Evolutionary conservation across 2,888 invertebrate genomes (phyloP).

Genomic region (Pandemis heparana): DNA sequence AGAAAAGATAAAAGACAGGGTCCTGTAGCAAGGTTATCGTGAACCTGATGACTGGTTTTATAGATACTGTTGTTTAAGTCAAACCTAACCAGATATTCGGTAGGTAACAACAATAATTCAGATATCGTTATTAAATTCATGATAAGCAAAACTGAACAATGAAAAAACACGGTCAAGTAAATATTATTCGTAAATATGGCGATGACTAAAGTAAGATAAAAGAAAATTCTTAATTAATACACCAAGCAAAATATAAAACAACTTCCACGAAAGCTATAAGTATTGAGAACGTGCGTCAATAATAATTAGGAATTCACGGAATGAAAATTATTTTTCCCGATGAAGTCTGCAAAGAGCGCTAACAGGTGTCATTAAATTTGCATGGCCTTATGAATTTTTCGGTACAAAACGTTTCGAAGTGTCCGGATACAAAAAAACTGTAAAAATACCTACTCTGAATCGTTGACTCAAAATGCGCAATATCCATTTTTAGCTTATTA

Average conservation of each 20-base stretch:
- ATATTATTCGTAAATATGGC: not conserved
- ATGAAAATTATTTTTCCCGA: slow-evolving; percentile 5
- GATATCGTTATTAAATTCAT: not conserved
- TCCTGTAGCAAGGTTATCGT: too few relatives aligned
- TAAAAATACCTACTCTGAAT: not conserved
- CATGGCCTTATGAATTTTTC: slow-evolving; percentile 18
- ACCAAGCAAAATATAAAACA: not conserved
- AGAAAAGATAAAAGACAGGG: too few relatives aligned
- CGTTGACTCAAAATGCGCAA: too few relatives aligned
- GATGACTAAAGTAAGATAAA: not conserved
- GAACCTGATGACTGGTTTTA: too few relatives aligned
- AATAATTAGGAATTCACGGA: slow-evolving; percentile 5
- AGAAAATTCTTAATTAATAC: not conserved
- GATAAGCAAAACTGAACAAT: not conserved
- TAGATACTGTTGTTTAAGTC: too few relatives aligned
- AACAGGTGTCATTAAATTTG: slow-evolving; percentile 20
- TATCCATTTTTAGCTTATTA: too few relatives aligned
- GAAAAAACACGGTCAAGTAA: not conserved
- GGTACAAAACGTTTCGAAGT: not conserved
- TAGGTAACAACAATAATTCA: not conserved
- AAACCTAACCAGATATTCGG: not conserved
- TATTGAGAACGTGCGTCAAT: slow-evolving; percentile 13
- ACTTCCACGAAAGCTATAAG: not conserved
- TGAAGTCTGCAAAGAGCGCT: slow-evolving; percentile 3
- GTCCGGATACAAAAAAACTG: not conserved